Evolutionary conservation across 2,113 vertebrate genomes (phyloP).

Genomic region (Calidris pugnax): DNA sequence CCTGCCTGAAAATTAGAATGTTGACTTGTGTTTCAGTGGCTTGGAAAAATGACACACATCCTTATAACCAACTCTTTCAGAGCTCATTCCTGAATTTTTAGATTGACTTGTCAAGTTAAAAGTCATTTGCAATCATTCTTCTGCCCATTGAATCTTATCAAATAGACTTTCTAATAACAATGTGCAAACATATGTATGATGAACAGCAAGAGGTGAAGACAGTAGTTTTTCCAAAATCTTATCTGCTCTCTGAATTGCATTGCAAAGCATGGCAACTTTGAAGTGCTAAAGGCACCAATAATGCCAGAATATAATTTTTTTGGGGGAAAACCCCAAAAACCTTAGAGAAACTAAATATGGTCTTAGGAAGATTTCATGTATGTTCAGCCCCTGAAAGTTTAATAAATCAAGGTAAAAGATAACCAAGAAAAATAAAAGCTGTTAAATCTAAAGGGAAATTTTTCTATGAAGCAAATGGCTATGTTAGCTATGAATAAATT

Average conservation of each 20-base stretch:
- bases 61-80: background rate
- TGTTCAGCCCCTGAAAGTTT: background rate
- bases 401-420: background rate
- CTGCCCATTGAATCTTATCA: background rate
- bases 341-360: background rate
- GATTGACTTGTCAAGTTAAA: background rate
- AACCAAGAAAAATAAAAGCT: background rate
- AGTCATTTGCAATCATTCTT: background rate
- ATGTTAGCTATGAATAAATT: background rate
- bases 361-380: background rate
- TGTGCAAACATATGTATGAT: background rate
- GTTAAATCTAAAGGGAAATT: background rate
- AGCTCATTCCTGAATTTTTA: background rate
- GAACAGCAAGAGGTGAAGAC: background rate
- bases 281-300: background rate
- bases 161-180: background rate
- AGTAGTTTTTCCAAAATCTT: background rate
- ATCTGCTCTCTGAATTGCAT: background rate
- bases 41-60: background rate
- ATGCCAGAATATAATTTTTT: background rate
- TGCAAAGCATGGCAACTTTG: background rate
- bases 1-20: background rate
- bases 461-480: background rate
- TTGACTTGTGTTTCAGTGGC: background rate
- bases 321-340: too few species aligned